phyloP scores from a whole-genome alignment of 2,888 invertebrate species.

The Myathropa florea region DNA sequence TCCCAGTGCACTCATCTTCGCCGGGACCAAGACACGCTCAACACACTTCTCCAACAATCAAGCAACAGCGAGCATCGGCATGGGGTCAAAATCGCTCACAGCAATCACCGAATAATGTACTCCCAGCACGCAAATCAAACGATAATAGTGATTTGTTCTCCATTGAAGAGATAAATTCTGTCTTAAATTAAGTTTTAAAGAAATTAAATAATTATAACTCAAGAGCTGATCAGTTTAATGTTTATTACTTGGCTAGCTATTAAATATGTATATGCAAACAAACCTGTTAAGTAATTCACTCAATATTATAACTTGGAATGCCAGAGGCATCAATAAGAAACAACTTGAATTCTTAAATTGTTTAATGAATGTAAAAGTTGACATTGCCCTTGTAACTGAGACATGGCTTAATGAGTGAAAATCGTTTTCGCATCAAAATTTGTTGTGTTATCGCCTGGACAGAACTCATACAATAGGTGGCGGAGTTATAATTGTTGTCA shows the following conservation, averaged over 20 bases:
- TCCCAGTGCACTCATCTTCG: not conserved
- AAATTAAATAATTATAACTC: not conserved
- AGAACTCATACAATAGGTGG: constrained; percentile 2
- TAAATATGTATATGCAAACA: constrained; percentile 7
- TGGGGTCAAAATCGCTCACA: not conserved
- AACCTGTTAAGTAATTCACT: constrained; percentile 10
- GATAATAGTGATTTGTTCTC: not conserved
- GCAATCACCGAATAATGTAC: not conserved
- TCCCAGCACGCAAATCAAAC: not conserved
- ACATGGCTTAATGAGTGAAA: constrained; percentile 14
- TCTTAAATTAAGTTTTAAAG: not conserved
- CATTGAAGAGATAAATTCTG: not conserved
- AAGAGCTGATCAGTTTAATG: not conserved
- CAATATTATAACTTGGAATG: constrained; percentile 15
- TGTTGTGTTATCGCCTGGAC: not conserved
- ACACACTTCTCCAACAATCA: not conserved
- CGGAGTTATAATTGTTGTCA: constrained; percentile 4
- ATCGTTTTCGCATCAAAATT: constrained; percentile 8
- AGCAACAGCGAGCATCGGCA: not conserved
- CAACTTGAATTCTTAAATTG: constrained; percentile 21
- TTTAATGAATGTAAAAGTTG: constrained; percentile 12
- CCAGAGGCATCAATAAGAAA: constrained; percentile 12
- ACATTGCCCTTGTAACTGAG: constrained; percentile 18
- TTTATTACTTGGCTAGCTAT: constrained; percentile 10
- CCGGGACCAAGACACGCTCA: not conserved